Base-by-base conservation (phyloP, 2,113 vertebrate genomes). In the Chaetodon auriga region DNA sequence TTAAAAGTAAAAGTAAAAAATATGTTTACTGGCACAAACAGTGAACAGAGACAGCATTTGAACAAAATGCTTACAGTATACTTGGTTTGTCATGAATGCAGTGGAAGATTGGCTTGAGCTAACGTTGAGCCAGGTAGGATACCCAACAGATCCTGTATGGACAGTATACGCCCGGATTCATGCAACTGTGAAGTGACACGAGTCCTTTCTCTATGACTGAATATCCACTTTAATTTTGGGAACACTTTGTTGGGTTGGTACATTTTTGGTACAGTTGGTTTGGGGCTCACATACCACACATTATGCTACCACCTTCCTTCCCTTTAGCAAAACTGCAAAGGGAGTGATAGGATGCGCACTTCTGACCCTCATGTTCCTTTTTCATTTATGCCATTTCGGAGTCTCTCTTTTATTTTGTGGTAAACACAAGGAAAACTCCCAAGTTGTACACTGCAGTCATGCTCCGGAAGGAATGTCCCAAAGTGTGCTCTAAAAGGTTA, bases 401-500 rank as follows among this genome's bases (percentile, higher is more conserved):
- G 14, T 5, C 48, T 55, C 23, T 21, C n/a, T 64, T 75, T 74
- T 73, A 80, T 68, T 68, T 11, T 35, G 10, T 43, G 8, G 15
- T 78, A 77, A 83, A 80, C 53, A 84, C 7, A 18, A 62, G 1
- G 11, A 11, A 45, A 21, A 51, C 25, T 11, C 71, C 14, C 36
- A 54, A 12, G 63, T 43, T 38, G 63, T 30, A n/a, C n/a, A 21
- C 38, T 41, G 53, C 55, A 53, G 14, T 61, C 48, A 60, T 68
- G 41, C 5, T n/a, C 45, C 7, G 2, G 35, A 54, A 76, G 19
- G 12, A 66, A 23, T 53, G 38, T 55, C 57, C 51, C 35, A 23
- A 74, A 66, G 64, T 76, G 14, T 38, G 3, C 66, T 79, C 12
- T 78, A 73, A 75, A 83, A 41, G 43, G 46, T 72, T 86, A 78